Conservation (phyloP, 2,888 invertebrate genomes). For the Pristionchus arcanus region DNA sequence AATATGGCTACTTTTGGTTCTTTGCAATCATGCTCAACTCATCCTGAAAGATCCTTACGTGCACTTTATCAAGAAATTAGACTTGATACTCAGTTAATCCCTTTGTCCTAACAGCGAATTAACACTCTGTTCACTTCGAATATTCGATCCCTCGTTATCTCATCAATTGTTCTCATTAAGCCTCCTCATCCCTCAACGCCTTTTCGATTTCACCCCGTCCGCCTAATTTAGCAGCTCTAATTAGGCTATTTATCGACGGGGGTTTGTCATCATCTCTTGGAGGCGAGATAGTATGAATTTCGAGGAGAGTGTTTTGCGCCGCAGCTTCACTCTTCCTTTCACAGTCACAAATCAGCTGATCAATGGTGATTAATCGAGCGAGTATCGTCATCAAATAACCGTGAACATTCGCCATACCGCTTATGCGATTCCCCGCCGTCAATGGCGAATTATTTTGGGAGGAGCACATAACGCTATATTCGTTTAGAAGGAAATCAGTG, state of each 20-base stretch:
- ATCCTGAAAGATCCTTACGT: too few relatives aligned
- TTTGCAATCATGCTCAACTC: too few relatives aligned
- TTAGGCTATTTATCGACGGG: constrained; percentile 35
- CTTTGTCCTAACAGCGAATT: too few relatives aligned
- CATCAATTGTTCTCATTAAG: background rate
- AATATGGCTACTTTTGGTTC: too few relatives aligned
- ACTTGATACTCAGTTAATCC: too few relatives aligned
- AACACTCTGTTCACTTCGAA: background rate
- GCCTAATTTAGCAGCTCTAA: background rate
- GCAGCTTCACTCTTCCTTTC: background rate
- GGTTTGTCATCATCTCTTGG: background rate
- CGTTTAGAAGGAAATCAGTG: too few relatives aligned
- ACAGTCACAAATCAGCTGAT: background rate
- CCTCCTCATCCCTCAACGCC: background rate
- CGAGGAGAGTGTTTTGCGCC: background rate
- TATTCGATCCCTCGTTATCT: background rate
- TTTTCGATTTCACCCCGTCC: constrained; percentile 28
- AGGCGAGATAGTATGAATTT: background rate
- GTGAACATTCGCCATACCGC: too few relatives aligned
- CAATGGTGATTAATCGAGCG: background rate
- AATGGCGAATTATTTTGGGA: too few relatives aligned
- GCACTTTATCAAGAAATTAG: too few relatives aligned
- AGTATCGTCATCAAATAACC: background rate
- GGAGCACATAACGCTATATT: too few relatives aligned
- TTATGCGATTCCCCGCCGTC: too few relatives aligned